Evolutionary conservation across 2,888 invertebrate species (phyloP).

Genomic region (Conus canariensis): DNA sequence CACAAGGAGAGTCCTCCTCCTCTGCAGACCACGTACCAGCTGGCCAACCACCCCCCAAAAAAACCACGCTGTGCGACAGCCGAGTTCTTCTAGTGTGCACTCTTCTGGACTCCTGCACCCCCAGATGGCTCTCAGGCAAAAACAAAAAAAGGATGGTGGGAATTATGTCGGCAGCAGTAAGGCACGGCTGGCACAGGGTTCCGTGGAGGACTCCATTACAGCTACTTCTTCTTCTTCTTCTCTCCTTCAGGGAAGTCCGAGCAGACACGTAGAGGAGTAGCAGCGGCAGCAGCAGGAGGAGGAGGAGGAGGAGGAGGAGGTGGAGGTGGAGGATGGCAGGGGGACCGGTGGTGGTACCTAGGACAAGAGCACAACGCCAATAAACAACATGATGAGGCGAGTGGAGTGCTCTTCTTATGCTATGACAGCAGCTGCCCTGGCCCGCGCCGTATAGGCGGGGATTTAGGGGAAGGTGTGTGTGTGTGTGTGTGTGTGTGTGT

Average conservation of each 20-base stretch:
- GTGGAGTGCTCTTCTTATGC: background rate
- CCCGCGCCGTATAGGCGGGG: no score
- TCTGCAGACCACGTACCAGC: background rate
- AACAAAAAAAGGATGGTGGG: background rate
- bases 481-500: no score
- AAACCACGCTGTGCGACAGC: background rate
- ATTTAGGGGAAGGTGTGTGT: no score
- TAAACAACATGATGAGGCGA: background rate
- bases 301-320: background rate
- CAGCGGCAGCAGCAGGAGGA: background rate
- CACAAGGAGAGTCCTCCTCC: no score
- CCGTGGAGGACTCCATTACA: slow-evolving; percentile 29
- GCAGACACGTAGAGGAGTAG: background rate
- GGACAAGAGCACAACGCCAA: background rate
- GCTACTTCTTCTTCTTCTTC: background rate
- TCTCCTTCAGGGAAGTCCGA: slow-evolving; percentile 1
- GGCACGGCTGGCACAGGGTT: slow-evolving; percentile 1
- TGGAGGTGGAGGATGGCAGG: no score
- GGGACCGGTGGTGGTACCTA: no score
- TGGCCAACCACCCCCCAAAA: background rate
- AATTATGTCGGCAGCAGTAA: slow-evolving; percentile 12
- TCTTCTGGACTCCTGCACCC: no score
- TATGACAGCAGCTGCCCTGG: background rate
- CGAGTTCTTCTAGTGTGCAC: no score
- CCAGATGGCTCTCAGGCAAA: background rate